These are phyloP conservation scores for Phallusia fumigata DNA, from an alignment of 23 tunicate genomes.

Conservation along the genomic window DNA sequence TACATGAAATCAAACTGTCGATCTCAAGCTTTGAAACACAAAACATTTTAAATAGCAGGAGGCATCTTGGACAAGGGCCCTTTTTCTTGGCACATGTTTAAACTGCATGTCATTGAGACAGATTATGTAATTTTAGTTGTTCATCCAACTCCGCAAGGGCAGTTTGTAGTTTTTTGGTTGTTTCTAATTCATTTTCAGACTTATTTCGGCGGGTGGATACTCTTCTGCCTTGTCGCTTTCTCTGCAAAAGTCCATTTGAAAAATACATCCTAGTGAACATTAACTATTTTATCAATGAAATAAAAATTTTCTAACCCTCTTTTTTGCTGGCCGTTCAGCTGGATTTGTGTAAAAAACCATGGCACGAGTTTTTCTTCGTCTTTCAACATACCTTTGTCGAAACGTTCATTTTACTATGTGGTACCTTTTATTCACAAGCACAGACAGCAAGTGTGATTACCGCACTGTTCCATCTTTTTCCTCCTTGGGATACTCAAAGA, in stretches of 20 bases:
- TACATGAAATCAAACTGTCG: no score
- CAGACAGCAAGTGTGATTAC: slow-evolving; percentile 1
- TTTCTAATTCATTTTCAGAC: neutral
- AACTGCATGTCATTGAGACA: slow-evolving; percentile 19
- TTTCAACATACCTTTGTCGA: slow-evolving; percentile 34
- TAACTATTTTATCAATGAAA: neutral
- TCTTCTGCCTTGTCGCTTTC: slow-evolving; percentile 6
- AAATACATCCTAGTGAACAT: neutral
- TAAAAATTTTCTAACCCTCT: slow-evolving; percentile 27
- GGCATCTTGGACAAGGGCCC: no score
- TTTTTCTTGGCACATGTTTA: no score
- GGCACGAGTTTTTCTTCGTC: slow-evolving; percentile 35
- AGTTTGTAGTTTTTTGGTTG: slow-evolving; percentile 27
- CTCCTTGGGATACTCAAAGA: slow-evolving; percentile 80
- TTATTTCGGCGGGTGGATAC: slow-evolving; percentile 38
- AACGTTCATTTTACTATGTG: neutral
- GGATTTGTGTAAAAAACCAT: slow-evolving; percentile 55
- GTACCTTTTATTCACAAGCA: neutral
- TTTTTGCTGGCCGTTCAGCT: slow-evolving; percentile 38
- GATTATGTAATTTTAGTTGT: slow-evolving; percentile 21
- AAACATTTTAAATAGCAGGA: no score
- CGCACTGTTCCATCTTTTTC: slow-evolving; percentile 67
- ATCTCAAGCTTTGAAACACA: no score
- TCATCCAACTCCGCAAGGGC: slow-evolving; percentile 27
- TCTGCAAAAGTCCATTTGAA: slow-evolving; percentile 1